Percentiles rank a stretch among this genome's conserved stretches.
Evolutionary conservation across 1,140 invertebrate species (phyloP).

Genomic region (Leptinotarsa undecemlineata): DNA sequence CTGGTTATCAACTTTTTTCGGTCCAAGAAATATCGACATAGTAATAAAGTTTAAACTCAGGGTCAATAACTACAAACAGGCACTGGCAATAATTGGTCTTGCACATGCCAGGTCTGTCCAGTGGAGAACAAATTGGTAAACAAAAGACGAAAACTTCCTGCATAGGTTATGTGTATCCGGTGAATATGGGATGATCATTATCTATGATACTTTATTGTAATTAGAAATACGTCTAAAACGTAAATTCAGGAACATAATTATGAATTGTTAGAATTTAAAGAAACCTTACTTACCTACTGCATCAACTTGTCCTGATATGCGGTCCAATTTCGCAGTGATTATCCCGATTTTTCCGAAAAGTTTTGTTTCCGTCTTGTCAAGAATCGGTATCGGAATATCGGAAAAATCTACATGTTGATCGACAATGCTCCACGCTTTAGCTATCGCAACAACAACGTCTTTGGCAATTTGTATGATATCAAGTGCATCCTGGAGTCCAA

Average conservation of each 20-base stretch:
- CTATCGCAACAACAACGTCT: slow-evolving; percentile 61
- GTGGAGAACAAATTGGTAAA: too few species aligned
- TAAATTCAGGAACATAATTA: too few species aligned
- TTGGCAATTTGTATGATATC: slow-evolving; percentile 66
- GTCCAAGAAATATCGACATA: too few species aligned
- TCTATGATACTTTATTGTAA: too few species aligned
- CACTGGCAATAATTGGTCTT: too few species aligned
- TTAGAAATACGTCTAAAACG: too few species aligned
- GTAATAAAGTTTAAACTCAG: too few species aligned
- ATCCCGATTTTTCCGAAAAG: slow-evolving; percentile 45
- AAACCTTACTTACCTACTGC: slow-evolving; percentile 43
- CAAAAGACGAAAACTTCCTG: too few species aligned
- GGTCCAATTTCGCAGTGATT: slow-evolving; percentile 42
- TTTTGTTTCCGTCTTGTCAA: slow-evolving; percentile 53
- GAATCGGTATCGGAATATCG: slow-evolving; percentile 62
- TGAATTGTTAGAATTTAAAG: background rate
- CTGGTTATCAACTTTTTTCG: too few species aligned
- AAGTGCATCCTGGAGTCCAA: slow-evolving; percentile 45
- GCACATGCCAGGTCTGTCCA: too few species aligned
- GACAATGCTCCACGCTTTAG: slow-evolving; percentile 67
- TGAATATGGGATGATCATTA: background rate
- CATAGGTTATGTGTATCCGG: background rate
- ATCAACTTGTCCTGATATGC: slow-evolving; percentile 50
- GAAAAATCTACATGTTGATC: slow-evolving; percentile 58
- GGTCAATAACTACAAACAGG: too few species aligned